Conservation (phyloP, 2,113 vertebrate species). For the Tetrax tetrax region DNA sequence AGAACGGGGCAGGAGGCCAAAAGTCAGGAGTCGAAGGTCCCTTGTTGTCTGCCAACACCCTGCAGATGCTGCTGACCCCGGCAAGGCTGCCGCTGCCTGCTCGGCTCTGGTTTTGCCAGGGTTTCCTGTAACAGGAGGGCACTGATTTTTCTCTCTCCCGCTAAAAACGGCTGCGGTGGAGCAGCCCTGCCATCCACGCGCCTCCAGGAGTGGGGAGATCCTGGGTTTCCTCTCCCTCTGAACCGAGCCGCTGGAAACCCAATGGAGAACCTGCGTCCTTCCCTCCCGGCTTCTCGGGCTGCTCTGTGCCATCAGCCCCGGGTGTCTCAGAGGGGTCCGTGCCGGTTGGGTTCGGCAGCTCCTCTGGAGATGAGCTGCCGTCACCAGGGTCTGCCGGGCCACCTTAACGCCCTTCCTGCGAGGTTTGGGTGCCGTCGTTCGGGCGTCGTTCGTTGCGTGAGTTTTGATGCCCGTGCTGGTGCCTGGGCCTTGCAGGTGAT, state of each 20-base stretch:
- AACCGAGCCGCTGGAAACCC: rapidly evolving
- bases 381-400: neutral
- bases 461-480: neutral
- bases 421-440: neutral
- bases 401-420: neutral
- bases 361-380: neutral
- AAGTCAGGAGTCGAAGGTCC: neutral
- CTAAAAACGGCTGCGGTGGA: neutral
- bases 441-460: too few relatives aligned
- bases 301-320: neutral
- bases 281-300: neutral
- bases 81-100: neutral
- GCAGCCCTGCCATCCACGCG: neutral
- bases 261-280: neutral
- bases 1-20: neutral
- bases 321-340: neutral
- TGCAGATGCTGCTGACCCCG: neutral
- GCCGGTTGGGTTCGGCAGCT: neutral
- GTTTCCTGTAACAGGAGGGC: neutral
- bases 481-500: neutral
- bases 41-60: neutral
- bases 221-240: neutral
- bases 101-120: neutral
- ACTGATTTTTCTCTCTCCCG: neutral
- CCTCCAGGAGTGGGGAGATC: neutral